A percentile compares a stretch with the other conserved stretches of the same genome.
Evolutionary conservation across 2,113 vertebrate species (phyloP).

Genomic region (Pachycephala philippinensis): DNA sequence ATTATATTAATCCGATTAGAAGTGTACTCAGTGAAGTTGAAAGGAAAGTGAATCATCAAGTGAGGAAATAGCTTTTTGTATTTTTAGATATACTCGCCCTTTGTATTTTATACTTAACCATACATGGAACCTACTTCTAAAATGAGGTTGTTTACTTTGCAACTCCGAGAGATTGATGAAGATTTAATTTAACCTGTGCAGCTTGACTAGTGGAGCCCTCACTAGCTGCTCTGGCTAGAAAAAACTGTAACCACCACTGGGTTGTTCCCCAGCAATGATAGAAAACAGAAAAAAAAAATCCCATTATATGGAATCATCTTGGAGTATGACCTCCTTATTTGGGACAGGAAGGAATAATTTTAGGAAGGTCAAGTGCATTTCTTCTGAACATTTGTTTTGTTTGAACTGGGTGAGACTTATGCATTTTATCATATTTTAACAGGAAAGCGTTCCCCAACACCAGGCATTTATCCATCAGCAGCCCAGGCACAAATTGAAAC

Average conservation of each 20-base stretch:
- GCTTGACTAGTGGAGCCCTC: background rate
- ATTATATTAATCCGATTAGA: background rate
- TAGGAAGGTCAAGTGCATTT: background rate
- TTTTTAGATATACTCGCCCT: background rate
- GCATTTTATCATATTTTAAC: constrained; percentile 20
- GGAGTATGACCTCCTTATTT: background rate
- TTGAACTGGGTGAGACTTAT: background rate
- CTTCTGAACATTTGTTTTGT: background rate
- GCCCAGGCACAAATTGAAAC: constrained; percentile 89
- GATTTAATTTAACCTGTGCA: background rate
- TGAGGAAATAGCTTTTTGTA: background rate
- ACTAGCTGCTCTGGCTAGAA: background rate
- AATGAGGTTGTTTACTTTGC: background rate
- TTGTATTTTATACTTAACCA: background rate
- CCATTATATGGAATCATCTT: background rate
- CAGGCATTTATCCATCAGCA: constrained; percentile 84
- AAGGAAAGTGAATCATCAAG: background rate
- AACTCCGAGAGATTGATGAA: background rate
- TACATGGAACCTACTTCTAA: background rate
- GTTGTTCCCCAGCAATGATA: background rate
- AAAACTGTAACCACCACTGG: background rate
- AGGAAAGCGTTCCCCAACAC: constrained; percentile 93
- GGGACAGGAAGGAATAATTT: background rate
- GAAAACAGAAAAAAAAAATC: background rate
- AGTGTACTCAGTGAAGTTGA: background rate